Base-by-base conservation (phyloP, 2,888 invertebrate species). In the Rhagonycha lutea region DNA sequence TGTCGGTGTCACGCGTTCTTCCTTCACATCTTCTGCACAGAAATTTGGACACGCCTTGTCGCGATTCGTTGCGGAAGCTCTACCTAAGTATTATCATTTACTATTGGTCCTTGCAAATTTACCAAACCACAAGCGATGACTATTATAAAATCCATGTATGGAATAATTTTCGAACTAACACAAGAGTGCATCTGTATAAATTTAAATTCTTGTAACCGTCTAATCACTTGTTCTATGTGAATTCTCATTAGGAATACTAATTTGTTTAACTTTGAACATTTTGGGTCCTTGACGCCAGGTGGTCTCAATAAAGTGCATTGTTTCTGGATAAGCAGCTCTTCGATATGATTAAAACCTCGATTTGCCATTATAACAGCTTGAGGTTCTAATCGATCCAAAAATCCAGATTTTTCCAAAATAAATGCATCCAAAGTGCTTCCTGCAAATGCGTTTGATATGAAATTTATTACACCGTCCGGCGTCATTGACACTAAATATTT, bases 401-500 rank as follows among this genome's bases (percentile, higher is more conserved):
- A 80, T 5, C 71, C 78, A 68, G 78, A 71, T 1, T 74, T 24
- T 79, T 80, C 70, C 1, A 80, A 65, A 10, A 80, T 60, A n/a
- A 74, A 9, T 18, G 47, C 32, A 73, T 73, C 73, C 0, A 61
- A 67, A 1, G 26, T 23, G 3, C 72, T 26, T 9, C 73, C 73
- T 0, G 47, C 73, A 68, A 61, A 73, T 7, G 68, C 69, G 9
- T n/a, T 62, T 5, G 69, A 73, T 23, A 73, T 61, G 9, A 62
- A 73, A 26, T 60, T 68, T 7, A 72, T 67, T 4, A 72, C 12
- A 14, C 83, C 82, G 70, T 82, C 75, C n/a, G 83, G 81, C 14
- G 83, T 83, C 47, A 65, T 72, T 0, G 78, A 75, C 32, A 83
- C 73, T 18, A 82, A 71, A 74, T 81, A 82, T 71, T 83, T 83